These are phyloP conservation scores for Podabrus alpinus DNA, from an alignment of 2,888 invertebrate genomes.

Conservation along the genomic window DNA sequence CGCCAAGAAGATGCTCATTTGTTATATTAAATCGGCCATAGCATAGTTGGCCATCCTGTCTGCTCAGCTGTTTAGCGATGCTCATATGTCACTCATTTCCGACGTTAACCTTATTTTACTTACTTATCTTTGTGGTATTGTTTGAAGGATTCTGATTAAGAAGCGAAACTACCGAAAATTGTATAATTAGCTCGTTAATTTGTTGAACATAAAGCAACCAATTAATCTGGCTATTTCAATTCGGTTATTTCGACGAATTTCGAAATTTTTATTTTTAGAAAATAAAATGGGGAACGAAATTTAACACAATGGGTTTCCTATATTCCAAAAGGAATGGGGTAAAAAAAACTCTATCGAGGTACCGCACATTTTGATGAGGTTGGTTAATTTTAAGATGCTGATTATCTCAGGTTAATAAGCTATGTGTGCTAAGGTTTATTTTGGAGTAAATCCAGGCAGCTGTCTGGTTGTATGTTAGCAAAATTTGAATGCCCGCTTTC, in stretches of 20 bases:
- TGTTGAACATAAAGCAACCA: not conserved
- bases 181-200: not conserved
- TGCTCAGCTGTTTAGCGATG: constrained; percentile 58
- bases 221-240: not conserved
- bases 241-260: not conserved
- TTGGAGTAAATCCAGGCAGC: constrained; percentile 33
- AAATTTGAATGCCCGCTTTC: constrained; percentile 25
- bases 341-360: not conserved
- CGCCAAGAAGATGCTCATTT: constrained; percentile 55
- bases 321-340: not conserved
- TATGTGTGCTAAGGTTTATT: constrained; percentile 21
- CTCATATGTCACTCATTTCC: constrained; percentile 59
- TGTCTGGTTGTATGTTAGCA: constrained; percentile 32
- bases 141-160: constrained; percentile 5
- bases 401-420: constrained; percentile 30
- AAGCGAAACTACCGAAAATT: not conserved
- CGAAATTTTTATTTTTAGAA: not conserved
- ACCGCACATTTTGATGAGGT: constrained; percentile 18
- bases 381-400: constrained; percentile 23
- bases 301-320: not conserved
- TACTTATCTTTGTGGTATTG: constrained; percentile 13
- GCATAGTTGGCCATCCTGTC: constrained; percentile 54
- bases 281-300: not conserved
- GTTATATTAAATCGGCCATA: constrained; percentile 57
- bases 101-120: constrained; percentile 47